phyloP scores from a whole-genome alignment of 2,888 invertebrate species.

The Ypsolopha scabrella region DNA sequence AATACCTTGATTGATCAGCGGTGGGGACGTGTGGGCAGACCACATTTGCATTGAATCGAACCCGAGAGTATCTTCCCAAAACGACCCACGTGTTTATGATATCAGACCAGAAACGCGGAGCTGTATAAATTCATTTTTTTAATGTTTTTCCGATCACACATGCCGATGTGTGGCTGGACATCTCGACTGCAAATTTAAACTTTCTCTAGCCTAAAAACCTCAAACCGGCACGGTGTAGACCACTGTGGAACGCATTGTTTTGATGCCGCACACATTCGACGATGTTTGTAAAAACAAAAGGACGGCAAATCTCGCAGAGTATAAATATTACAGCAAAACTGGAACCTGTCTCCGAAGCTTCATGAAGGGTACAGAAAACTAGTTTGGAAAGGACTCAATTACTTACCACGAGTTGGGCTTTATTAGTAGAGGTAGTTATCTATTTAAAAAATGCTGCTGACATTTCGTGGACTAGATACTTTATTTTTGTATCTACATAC shows the following conservation, averaged over 20 bases:
- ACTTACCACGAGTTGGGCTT: background rate
- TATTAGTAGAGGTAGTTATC: background rate
- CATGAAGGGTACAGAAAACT: constrained; percentile 7
- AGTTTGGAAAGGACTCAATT: background rate
- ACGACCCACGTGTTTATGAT: constrained; percentile 1
- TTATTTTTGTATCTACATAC: no score
- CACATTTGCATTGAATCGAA: constrained; percentile 64
- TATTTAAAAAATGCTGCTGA: background rate
- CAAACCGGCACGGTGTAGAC: constrained; percentile 38
- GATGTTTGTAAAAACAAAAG: constrained; percentile 7
- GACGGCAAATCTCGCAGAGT: background rate
- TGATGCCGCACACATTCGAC: constrained; percentile 27
- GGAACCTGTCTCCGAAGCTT: background rate
- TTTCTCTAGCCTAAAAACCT: constrained; percentile 69
- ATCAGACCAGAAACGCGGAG: background rate
- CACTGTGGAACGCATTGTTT: constrained; percentile 38
- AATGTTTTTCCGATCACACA: background rate
- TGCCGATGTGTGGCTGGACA: constrained; percentile 26
- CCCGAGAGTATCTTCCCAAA: constrained; percentile 12
- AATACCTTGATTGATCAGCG: constrained; percentile 47
- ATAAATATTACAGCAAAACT: background rate
- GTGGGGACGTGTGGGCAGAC: constrained; percentile 36
- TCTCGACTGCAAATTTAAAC: constrained; percentile 53
- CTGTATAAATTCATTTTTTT: background rate
- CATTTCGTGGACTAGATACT: no score